Conservation (phyloP, 2,888 invertebrate species). For the Scaptomyza tumidula region DNA sequence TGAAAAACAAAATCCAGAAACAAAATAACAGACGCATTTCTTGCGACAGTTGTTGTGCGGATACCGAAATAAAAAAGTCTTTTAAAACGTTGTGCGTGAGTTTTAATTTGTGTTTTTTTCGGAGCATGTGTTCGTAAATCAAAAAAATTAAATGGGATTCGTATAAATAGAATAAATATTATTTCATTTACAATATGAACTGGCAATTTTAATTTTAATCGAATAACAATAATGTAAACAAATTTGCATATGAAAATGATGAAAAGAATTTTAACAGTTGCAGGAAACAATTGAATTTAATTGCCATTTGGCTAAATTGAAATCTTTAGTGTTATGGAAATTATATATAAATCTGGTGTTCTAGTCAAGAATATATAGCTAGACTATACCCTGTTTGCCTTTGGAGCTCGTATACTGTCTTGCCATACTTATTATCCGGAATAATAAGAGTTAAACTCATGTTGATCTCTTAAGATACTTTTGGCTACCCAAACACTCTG, state of each 20-base stretch:
- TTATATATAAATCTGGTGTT: too few relatives aligned
- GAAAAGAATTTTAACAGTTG: slow-evolving; percentile 11
- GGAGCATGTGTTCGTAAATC: slow-evolving; percentile 33
- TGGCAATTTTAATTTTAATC: slow-evolving; percentile 35
- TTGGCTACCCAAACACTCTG: background rate
- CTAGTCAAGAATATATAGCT: too few relatives aligned
- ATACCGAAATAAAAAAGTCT: slow-evolving; percentile 9
- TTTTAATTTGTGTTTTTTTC: slow-evolving; percentile 3
- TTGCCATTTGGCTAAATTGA: background rate
- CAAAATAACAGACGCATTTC: slow-evolving; percentile 36
- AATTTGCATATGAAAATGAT: background rate
- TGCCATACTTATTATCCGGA: background rate
- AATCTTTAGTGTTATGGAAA: background rate
- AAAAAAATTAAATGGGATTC: slow-evolving; percentile 20
- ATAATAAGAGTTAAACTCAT: background rate
- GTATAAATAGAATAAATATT: slow-evolving; percentile 35
- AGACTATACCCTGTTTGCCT: background rate
- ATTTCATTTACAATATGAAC: slow-evolving; percentile 17
- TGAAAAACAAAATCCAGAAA: slow-evolving; percentile 20
- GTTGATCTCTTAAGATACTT: background rate
- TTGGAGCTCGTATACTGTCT: background rate
- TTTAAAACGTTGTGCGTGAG: slow-evolving; percentile 53
- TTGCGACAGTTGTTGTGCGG: slow-evolving; percentile 56
- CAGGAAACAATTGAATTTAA: slow-evolving; percentile 14
- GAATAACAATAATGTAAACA: slow-evolving; percentile 27